Evolutionary conservation across 2,888 invertebrate genomes (phyloP).

Genomic region (Unio delphinus): DNA sequence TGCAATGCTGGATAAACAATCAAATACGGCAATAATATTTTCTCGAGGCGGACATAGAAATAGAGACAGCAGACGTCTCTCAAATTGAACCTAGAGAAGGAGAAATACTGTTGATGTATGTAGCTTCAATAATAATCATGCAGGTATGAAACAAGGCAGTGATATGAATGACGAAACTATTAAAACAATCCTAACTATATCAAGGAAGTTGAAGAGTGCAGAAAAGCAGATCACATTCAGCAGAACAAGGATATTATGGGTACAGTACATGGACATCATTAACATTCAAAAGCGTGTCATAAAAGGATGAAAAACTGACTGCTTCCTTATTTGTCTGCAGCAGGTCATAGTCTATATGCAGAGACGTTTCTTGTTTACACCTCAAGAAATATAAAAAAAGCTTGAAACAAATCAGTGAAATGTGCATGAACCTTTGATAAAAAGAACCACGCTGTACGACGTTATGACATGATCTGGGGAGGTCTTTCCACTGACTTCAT

Average conservation of each 20-base stretch:
- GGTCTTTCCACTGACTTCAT: slow-evolving; percentile 25
- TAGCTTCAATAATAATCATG: too few species aligned
- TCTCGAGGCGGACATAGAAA: too few species aligned
- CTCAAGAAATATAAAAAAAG: too few species aligned
- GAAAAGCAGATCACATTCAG: not conserved
- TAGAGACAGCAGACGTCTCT: too few species aligned
- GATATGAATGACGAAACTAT: too few species aligned
- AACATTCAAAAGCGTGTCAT: slow-evolving; percentile 15
- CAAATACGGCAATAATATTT: too few species aligned
- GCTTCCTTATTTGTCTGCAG: slow-evolving; percentile 22
- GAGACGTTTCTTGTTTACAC: slow-evolving; percentile 15
- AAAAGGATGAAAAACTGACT: slow-evolving; percentile 20
- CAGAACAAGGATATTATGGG: slow-evolving; percentile 17
- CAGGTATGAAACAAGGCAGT: too few species aligned
- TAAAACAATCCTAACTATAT: too few species aligned
- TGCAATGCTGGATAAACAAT: too few species aligned
- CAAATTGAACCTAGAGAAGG: too few species aligned
- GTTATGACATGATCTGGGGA: slow-evolving; percentile 9
- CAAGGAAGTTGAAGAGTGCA: slow-evolving; percentile 5
- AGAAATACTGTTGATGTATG: too few species aligned
- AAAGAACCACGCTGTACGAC: slow-evolving; percentile 13
- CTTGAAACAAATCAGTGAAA: too few species aligned
- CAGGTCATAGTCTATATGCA: slow-evolving; percentile 21
- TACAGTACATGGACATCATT: slow-evolving; percentile 22
- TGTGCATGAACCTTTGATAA: slow-evolving; percentile 11